A percentile compares a stretch with the other conserved stretches of the same genome.
These are phyloP conservation scores for Scopus umbretta DNA, from an alignment of 2,113 vertebrate genomes.

Conservation along the genomic window DNA sequence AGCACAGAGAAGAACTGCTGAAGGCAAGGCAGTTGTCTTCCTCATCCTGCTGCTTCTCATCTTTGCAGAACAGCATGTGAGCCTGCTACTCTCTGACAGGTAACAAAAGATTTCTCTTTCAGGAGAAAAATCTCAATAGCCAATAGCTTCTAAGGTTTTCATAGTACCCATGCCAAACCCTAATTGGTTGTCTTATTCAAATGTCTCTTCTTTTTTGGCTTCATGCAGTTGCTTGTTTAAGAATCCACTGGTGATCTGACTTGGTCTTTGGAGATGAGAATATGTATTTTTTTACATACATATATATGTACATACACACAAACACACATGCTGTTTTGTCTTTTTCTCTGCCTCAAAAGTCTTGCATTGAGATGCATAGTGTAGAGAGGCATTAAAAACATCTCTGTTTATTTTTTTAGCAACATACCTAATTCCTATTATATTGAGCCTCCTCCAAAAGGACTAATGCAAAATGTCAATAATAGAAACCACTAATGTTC, in stretches of 20 bases:
- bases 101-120: background rate
- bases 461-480: background rate
- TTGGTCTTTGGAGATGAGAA: background rate
- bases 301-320: background rate
- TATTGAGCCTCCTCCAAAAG: background rate
- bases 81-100: background rate
- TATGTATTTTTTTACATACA: background rate
- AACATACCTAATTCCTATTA: background rate
- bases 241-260: background rate
- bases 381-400: background rate
- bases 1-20: background rate
- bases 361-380: background rate
- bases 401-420: background rate
- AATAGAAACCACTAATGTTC: background rate
- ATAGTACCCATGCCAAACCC: background rate
- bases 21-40: background rate
- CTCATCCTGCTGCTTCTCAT: background rate
- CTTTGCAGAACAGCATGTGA: background rate
- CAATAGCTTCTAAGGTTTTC: background rate
- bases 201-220: background rate
- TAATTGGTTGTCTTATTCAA: slow-evolving; percentile 22
- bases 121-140: background rate
- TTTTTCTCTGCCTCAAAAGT: background rate
- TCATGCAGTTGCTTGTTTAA: background rate
- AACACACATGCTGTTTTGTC: background rate